A percentile compares a stretch with the other conserved stretches of the same genome.
Conservation (phyloP, 2,888 invertebrate species). For the Lamellibrachia satsuma region DNA sequence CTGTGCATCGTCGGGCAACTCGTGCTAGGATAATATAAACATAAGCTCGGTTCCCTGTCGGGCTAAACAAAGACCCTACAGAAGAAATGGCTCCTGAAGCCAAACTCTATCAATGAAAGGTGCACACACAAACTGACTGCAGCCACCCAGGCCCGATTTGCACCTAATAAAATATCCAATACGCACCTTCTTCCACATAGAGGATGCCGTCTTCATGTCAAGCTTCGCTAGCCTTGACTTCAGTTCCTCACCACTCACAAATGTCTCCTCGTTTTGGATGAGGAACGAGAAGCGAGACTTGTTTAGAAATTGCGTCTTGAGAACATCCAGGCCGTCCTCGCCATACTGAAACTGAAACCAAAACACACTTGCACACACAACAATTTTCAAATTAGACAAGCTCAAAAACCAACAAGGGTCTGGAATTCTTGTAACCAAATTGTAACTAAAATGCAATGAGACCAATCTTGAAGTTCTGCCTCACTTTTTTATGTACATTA, state of each 20-base stretch:
- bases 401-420: no score
- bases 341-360: constrained; percentile 71
- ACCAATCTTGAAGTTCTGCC: no score
- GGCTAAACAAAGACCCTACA: no score
- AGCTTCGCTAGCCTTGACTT: constrained; percentile 72
- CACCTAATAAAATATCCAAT: neutral
- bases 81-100: no score
- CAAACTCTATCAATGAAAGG: no score
- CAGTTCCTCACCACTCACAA: constrained; percentile 72
- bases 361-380: neutral
- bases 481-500: no score
- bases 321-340: constrained; percentile 76
- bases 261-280: constrained; percentile 77
- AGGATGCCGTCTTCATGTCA: constrained; percentile 69
- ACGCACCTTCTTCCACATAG: constrained; percentile 70
- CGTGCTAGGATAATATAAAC: no score
- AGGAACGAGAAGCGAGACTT: constrained; percentile 81
- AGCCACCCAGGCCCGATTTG: neutral
- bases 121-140: no score
- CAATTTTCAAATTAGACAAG: neutral
- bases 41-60: no score
- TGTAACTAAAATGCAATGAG: no score
- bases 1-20: no score
- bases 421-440: no score
- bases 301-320: constrained; percentile 85